Conservation (phyloP, 2,113 vertebrate genomes). For the Hippocampus barbouri region DNA sequence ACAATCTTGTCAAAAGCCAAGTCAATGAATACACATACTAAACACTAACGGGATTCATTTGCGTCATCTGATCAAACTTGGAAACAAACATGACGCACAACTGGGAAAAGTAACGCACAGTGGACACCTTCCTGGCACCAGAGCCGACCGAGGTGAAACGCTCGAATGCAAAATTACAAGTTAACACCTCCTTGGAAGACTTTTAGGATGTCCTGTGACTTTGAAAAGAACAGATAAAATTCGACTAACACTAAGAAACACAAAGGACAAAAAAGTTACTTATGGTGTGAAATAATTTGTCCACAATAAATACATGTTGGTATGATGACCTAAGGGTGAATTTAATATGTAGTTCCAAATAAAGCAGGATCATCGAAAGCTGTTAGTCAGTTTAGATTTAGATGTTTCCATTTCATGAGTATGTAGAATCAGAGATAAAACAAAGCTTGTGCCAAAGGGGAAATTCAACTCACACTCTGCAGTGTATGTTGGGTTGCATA, state of each 20-base stretch:
- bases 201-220: not conserved
- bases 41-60: not conserved
- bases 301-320: not conserved
- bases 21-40: slow-evolving; percentile 3
- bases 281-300: not conserved
- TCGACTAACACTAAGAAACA: not conserved
- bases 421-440: not conserved
- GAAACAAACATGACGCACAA: not conserved
- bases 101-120: not conserved
- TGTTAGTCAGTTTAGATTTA: not conserved
- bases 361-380: not conserved
- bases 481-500: not conserved
- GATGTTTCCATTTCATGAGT: not conserved
- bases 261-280: not conserved
- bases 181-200: not conserved
- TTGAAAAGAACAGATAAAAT: not conserved
- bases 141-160: not conserved
- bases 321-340: not conserved
- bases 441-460: not conserved
- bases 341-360: not conserved
- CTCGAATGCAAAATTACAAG: not conserved
- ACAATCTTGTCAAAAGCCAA: not conserved
- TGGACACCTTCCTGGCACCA: not conserved
- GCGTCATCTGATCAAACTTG: slow-evolving; percentile 6
- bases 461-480: not conserved